A percentile compares a stretch with the other conserved stretches of the same genome.
Evolutionary conservation across 1,140 invertebrate genomes (phyloP).

Genomic region (Drosophila pseudoobscura): DNA sequence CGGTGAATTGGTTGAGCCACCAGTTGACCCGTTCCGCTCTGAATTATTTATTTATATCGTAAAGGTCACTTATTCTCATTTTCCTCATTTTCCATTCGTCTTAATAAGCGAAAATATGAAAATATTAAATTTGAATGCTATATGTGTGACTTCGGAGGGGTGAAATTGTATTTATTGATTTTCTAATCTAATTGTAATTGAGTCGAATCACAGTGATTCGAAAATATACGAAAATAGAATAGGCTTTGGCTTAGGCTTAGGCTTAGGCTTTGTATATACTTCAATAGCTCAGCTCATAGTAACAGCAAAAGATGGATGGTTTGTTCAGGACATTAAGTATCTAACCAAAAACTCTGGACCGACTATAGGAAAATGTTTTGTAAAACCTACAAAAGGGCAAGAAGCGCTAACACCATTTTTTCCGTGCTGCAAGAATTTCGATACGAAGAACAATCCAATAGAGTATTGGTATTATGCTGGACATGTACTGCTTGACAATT

Average conservation of each 20-base stretch:
- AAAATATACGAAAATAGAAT: conserved; percentile 45
- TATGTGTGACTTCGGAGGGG: background rate
- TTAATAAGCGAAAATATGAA: conserved; percentile 12
- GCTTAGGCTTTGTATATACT: background rate
- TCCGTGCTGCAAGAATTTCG: conserved; percentile 37
- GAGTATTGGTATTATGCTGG: conserved; percentile 42
- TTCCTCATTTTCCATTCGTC: conserved; percentile 5
- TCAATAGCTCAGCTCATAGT: background rate
- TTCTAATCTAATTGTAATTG: conserved; percentile 39
- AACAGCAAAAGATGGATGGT: conserved; percentile 6
- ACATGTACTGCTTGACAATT: conserved; percentile 21
- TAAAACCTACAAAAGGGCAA: conserved; percentile 15
- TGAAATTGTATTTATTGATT: conserved; percentile 31
- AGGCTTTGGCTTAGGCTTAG: background rate
- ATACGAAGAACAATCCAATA: background rate
- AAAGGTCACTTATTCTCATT: conserved; percentile 3
- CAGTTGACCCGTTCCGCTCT: background rate
- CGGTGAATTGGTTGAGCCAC: conserved; percentile 19
- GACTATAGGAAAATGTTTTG: conserved; percentile 7
- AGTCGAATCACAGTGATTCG: conserved; percentile 32
- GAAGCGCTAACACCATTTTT: conserved; percentile 33
- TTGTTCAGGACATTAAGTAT: background rate
- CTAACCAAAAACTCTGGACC: conserved; percentile 4
- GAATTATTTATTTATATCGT: conserved; percentile 3
- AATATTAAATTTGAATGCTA: background rate